Percentiles rank a stretch among this genome's conserved stretches.
These are phyloP conservation scores for Vanessa atalanta DNA, from an alignment of 1,140 invertebrate genomes.

Conservation along the genomic window DNA sequence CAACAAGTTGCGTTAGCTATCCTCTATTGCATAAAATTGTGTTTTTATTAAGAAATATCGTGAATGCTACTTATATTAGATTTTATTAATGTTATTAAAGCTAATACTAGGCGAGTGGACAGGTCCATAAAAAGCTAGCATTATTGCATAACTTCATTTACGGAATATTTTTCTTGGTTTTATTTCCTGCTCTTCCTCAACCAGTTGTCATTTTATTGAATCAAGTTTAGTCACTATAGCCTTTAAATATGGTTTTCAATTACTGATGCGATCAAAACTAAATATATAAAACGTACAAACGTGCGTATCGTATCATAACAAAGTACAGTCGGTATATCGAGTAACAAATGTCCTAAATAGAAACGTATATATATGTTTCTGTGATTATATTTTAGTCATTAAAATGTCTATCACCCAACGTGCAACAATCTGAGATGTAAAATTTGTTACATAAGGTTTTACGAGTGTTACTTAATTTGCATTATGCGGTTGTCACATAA, in stretches of 20 bases:
- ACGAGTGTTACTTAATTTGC: slow-evolving; percentile 16
- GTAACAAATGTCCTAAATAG: background rate
- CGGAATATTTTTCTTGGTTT: slow-evolving; percentile 56
- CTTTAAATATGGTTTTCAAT: slow-evolving; percentile 43
- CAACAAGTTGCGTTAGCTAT: background rate
- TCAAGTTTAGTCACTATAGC: slow-evolving; percentile 40
- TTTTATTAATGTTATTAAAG: slow-evolving; percentile 53
- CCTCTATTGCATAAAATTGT: slow-evolving; percentile 1
- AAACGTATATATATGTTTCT: background rate
- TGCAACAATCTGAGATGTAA: too few relatives aligned
- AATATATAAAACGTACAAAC: background rate
- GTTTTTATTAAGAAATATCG: slow-evolving; percentile 10
- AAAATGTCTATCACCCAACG: too few relatives aligned
- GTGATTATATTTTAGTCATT: background rate
- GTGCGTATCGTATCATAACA: background rate
- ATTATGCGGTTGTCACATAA: slow-evolving; percentile 8
- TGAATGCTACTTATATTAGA: slow-evolving; percentile 26
- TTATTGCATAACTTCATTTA: slow-evolving; percentile 59
- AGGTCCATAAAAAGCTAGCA: slow-evolving; percentile 59
- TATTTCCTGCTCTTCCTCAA: slow-evolving; percentile 65
- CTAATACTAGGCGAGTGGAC: slow-evolving; percentile 48
- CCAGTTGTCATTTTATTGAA: slow-evolving; percentile 50
- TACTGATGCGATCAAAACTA: slow-evolving; percentile 12
- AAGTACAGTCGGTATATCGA: background rate
- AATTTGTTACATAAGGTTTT: background rate